Base-by-base conservation (phyloP, 1,140 invertebrate genomes). In the Brachystomella parvula region DNA sequence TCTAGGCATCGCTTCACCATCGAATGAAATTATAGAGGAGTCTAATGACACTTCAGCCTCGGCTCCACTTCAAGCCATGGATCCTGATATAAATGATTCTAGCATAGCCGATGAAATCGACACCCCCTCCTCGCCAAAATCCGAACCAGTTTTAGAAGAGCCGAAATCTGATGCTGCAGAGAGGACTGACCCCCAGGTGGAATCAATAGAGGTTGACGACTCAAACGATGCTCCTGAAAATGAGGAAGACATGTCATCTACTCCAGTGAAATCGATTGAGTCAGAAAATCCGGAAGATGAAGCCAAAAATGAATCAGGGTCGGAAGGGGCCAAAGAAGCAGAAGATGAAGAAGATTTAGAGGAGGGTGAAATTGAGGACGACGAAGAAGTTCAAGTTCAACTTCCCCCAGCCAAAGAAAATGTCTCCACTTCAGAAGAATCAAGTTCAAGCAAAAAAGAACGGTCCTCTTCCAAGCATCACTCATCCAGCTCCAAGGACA, bases 331-430 rank as follows among this genome's bases (percentile, higher is more conserved):
- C n/a, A 21, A 57, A 57, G 69, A 70, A 15, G 64, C 64, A 17
- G 65, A 65, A 19, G 66, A 73, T 26, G 69, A 64, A 3, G 73
- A 68, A 47, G 74, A 75, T 58, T 65, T 75, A 29, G 74, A 75
- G 61, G 74, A 75, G 57, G 74, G 74, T 12, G 74, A 75, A 63
- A 72, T 75, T 24, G 66, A 64, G n/a, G 71, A 73, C 33, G 73
- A 74, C 17, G 74, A 75, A 21, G 72, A 75, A 19, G 71, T 67
- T 24, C 66, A 69, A 15, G 62, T 57, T 47, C 15, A 31, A 3
- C 61, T 24, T 17, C 29, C 61, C n/a, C 44, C 59, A 21, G 3
- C 63, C 49, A 53, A 53, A 53, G 24, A 53, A 15, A 26, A 26
- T 9, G 6, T 26, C 49, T 9, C 12, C 12, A 19, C 3, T 9